Evolutionary conservation across 30 jellyfish, hydroid and myxozoan species (phyloP).

Genomic region (Calvadosia cruxmelitensis): DNA sequence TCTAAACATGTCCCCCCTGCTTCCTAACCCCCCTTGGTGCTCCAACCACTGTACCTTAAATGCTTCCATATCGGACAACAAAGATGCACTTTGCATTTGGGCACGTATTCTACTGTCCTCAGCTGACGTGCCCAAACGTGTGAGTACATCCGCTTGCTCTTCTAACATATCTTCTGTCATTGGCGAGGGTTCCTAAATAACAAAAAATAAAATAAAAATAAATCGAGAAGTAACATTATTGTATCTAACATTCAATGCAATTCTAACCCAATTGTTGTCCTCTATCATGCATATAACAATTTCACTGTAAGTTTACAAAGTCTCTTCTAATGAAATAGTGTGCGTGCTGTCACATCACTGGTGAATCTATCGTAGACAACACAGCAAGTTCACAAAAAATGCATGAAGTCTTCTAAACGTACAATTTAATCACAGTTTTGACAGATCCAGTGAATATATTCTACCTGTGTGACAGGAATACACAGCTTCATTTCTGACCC

Average conservation of each 20-base stretch:
- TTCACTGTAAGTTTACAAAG: too few species aligned
- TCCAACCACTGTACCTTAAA: constrained; percentile 90
- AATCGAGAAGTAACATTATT: too few species aligned
- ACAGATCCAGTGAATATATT: too few species aligned
- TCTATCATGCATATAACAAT: too few species aligned
- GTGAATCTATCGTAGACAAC: neutral
- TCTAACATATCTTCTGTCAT: constrained; percentile 80
- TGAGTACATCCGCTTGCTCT: constrained; percentile 57
- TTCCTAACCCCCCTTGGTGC: too few species aligned
- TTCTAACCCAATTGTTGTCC: too few species aligned
- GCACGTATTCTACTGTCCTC: constrained; percentile 61
- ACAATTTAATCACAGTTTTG: too few species aligned
- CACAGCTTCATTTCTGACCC: constrained; percentile 49
- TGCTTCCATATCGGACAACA: constrained; percentile 74
- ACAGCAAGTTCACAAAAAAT: neutral
- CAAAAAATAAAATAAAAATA: too few species aligned
- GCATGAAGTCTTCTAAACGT: too few species aligned
- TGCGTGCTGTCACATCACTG: too few species aligned
- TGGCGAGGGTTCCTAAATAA: constrained; percentile 60
- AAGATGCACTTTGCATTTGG: constrained; percentile 82
- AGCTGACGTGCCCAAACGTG: constrained; percentile 60
- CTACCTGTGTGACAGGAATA: constrained; percentile 89
- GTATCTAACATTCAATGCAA: too few species aligned
- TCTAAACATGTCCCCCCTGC: neutral
- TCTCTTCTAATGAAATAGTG: too few species aligned